Percentiles rank a stretch among this genome's conserved stretches.
Evolutionary conservation across 2,797 vertebrate species (phyloP).

Genomic region (Pteropus rufus): DNA sequence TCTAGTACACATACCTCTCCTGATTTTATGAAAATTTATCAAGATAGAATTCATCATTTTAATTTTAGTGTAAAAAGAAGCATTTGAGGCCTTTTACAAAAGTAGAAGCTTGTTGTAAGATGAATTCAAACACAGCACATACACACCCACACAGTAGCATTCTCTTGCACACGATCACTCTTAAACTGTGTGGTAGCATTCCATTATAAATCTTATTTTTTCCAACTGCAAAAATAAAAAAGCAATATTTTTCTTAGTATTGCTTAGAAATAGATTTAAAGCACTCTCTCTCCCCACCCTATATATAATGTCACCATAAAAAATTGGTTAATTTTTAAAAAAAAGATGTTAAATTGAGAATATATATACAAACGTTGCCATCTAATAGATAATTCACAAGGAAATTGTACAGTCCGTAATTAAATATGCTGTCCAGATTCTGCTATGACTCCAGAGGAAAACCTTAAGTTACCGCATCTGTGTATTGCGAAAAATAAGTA

Average conservation of each 20-base stretch:
- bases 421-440: neutral
- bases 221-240: neutral
- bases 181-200: neutral
- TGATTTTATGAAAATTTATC: neutral
- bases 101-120: neutral
- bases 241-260: neutral
- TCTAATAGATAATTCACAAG: slow-evolving; percentile 1
- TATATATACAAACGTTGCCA: neutral
- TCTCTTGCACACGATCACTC: neutral
- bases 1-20: neutral
- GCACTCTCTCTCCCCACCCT: too few relatives aligned
- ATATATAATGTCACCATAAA: too few relatives aligned
- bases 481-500: neutral
- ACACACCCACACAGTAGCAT: neutral
- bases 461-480: neutral
- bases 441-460: neutral
- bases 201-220: neutral
- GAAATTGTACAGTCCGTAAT: neutral
- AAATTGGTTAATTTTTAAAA: too few relatives aligned
- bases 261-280: neutral
- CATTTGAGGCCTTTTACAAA: neutral
- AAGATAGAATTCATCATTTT: neutral
- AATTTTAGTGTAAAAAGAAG: slow-evolving; percentile 1
- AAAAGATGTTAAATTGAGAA: too few relatives aligned
- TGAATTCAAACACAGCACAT: neutral